Base-by-base conservation (phyloP, 2,113 vertebrate species). In the Seriola quinqueradiata region DNA sequence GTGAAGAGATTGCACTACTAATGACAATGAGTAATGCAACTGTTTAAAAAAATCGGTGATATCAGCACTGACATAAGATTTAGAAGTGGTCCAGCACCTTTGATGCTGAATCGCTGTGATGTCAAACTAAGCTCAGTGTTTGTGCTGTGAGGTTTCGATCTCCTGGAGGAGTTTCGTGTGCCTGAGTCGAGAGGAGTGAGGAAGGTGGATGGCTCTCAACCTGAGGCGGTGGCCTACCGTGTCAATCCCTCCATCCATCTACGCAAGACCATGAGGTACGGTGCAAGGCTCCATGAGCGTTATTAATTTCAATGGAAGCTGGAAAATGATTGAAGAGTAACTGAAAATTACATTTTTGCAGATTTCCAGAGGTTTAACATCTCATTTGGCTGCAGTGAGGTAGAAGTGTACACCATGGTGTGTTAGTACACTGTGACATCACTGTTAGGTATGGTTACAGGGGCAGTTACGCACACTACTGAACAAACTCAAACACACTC, bases 141-240 rank as follows among this genome's bases (percentile, higher is more conserved):
- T 88, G 59, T 77, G 55, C 80, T 81, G 80, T 32, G 21, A 94
- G 87, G 90, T 76, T 94, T 95, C 77, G 92, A 95, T 70, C 81
- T 96, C 82, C 88, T 97, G 92, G 89, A 94, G 75, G 91, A 94
- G 89, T 95, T 96, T 66, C 83, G 71, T 23, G 79, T 95, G 38
- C 87, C 92, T 25, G 85, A 90, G 73, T 85, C 82, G 11, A 91
- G 70, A 58, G 92, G 94, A 36, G 91, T 93, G 83, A 92, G 32
- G 67, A 82, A 10, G 84, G 91, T 90, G 76, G 76, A 94, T 11
- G 95, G 95, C 40, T 94, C 94, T 28, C 91, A 92, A 32, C 94
- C 92, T 8, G 64, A 90, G 67, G 86, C 82, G 1, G 82, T 92
- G 83, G 94, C 92, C 54, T 93, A 92, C 63, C 93, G 91, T 0